Evolutionary conservation across 2,888 invertebrate genomes (phyloP), one percentile per base, ranked within the genome.

Genomic region (Stenchaetothrips biformis): DNA sequence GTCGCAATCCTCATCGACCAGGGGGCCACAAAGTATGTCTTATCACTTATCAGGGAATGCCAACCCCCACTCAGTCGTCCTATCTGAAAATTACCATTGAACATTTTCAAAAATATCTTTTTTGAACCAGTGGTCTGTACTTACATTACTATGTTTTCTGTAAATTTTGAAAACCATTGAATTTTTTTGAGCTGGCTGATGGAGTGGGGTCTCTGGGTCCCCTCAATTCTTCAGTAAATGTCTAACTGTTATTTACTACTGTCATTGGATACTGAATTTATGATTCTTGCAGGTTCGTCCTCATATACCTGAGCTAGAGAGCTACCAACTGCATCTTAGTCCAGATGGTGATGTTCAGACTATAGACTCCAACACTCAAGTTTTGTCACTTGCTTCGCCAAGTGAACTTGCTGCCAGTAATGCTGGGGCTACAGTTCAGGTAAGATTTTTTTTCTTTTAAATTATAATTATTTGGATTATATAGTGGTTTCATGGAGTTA

Each of bases 1-100:
- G 97, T 86, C 90, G 96, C 84, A 98, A 97, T 89, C 97, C 97
- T 3, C 95, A 95, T 85, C 90, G 92, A 83, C 91, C 93, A 79
- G 94, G 93, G 86, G 95, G 94, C 81, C 91, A 93, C 84, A 94
- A 95, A 90, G 93, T 94, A 86, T 83, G 82, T 81, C 6, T 78
- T 18, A 48, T 47, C n/a, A n/a, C n/a, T n/a, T n/a, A n/a, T n/a
- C n/a, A n/a, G n/a, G n/a, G n/a, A n/a, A n/a, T n/a, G n/a, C n/a
- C n/a, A n/a, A n/a, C n/a, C n/a, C n/a, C n/a, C n/a, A n/a, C n/a
- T n/a, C n/a, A n/a, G n/a, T n/a, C n/a, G n/a, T n/a, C n/a, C n/a
- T n/a, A n/a, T n/a, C n/a, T n/a, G n/a, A n/a, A n/a, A n/a, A n/a
- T n/a, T n/a, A n/a, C n/a, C n/a, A n/a, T n/a, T n/a, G n/a, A n/a